Percentiles rank a stretch among this genome's conserved stretches.
These are phyloP conservation scores for Enteromius fasciolatus DNA, from an alignment of 2,797 vertebrate species.

Conservation along the genomic window DNA sequence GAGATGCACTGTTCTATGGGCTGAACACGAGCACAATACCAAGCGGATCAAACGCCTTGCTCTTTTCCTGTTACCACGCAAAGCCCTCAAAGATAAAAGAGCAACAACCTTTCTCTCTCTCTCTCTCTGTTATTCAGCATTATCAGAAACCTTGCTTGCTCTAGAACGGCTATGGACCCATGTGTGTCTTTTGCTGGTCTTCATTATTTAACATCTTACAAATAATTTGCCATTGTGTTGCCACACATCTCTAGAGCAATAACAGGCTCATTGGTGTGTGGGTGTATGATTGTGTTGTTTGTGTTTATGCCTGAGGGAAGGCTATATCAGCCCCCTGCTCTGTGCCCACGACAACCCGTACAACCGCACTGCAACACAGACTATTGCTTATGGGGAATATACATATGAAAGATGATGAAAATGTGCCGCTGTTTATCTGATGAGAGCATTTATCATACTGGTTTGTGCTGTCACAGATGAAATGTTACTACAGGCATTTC, in stretches of 20 bases:
- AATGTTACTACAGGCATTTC: constrained; percentile 12
- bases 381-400: constrained; percentile 18
- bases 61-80: constrained; percentile 23
- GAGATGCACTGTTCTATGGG: background rate
- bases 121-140: background rate
- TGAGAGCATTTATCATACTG: constrained; percentile 22
- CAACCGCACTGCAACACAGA: constrained; percentile 15
- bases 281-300: constrained; percentile 35
- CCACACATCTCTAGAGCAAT: constrained; percentile 29
- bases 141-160: background rate
- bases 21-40: constrained; percentile 14
- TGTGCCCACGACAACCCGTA: constrained; percentile 13
- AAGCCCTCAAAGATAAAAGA: constrained; percentile 22
- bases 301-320: constrained; percentile 28
- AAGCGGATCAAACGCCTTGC: constrained; percentile 8
- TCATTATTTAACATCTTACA: constrained; percentile 28
- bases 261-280: constrained; percentile 35
- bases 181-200: constrained; percentile 19
- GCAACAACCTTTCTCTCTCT: constrained; percentile 1
- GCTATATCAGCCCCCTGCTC: constrained; percentile 30
- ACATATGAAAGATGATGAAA: constrained; percentile 16
- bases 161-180: background rate
- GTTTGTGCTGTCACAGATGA: constrained; percentile 28
- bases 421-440: background rate
- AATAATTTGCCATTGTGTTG: constrained; percentile 33